Evolutionary conservation across 2,797 vertebrate genomes (phyloP), one percentile per base, ranked within the genome.

Genomic region (Naso thynnoides): DNA sequence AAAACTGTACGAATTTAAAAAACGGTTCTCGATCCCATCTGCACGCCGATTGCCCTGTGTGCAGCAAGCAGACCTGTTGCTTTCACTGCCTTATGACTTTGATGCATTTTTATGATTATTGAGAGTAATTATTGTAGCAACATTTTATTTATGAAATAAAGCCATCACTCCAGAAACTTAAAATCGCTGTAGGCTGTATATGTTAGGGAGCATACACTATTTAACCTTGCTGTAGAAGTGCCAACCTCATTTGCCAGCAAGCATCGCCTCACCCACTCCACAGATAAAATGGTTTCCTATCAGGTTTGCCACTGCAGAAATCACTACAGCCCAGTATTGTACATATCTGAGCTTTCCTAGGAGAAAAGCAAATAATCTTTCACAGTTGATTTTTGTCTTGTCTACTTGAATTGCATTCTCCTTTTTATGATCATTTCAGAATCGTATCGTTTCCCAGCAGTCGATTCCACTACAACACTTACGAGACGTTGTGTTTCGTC

Each of bases 211-310:
- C 93, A 89, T 90, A 93, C 93, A 93, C 91, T 93, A 94, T 90
- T 93, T 95, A 95, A 94, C 90, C 93, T 94, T 91, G 92, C 92
- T 88, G 92, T 97, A 96, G 95, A 96, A 93, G 96, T 96, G 95
- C 96, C 96, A 96, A 95, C 93, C 92, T 96, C 92, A 86, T 87
- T 88, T 77, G 73, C 83, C 87, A 90, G 84, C 84, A 53, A 86
- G 81, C 86, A 76, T 88, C 2, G 75, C 81, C 94, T 95, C 91
- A 88, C 91, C 94, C 89, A 73, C 71, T 82, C 58, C 92, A 91
- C 90, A 88, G 83, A 90, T 87, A 92, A 87, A 87, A 90, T 91
- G 83, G 87, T 95, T 94, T 92, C 84, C 90, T 88, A 84, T 92
- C 91, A 90, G 93, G 93, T 95, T 18, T 91, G 84, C 91, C 89